phyloP scores from a whole-genome alignment of 2,797 vertebrate genomes.

The Phoeniculus purpureus region DNA sequence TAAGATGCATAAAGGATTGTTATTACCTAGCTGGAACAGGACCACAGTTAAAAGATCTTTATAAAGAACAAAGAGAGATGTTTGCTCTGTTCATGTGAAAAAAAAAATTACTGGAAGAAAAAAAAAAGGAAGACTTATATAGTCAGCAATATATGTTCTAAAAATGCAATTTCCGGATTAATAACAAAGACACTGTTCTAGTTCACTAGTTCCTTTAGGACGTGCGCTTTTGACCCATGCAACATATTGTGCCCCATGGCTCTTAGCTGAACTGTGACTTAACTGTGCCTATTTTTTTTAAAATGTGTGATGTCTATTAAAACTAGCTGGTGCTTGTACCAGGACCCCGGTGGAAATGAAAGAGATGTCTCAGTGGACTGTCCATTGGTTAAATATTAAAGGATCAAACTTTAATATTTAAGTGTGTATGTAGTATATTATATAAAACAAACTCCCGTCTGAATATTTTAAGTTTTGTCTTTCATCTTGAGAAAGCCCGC shows the following conservation, averaged over 20 bases:
- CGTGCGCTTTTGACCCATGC: conserved; percentile 79
- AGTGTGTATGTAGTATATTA: conserved; percentile 62
- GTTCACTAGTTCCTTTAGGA: conserved; percentile 77
- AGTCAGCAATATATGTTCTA: conserved; percentile 80
- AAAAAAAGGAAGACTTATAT: conserved; percentile 66
- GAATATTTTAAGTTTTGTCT: conserved; percentile 63
- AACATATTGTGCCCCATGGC: conserved; percentile 85
- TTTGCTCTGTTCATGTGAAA: conserved; percentile 61
- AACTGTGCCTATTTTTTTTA: conserved; percentile 72
- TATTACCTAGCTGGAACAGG: not conserved
- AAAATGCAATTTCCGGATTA: conserved; percentile 86
- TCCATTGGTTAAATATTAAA: conserved; percentile 78
- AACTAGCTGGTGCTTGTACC: conserved; percentile 72
- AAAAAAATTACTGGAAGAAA: conserved; percentile 62
- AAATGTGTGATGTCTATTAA: conserved; percentile 79
- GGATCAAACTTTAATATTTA: conserved; percentile 77
- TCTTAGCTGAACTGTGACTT: conserved; percentile 75
- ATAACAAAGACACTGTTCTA: conserved; percentile 80
- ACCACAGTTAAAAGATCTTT: conserved; percentile 32
- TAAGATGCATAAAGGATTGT: conserved; percentile 23
- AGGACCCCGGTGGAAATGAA: conserved; percentile 76
- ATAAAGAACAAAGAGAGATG: conserved; percentile 55
- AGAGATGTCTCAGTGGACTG: conserved; percentile 62
- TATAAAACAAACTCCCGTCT: conserved; percentile 60
- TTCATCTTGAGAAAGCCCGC: conserved; percentile 22